These are phyloP conservation scores for Mustela nigripes DNA, from an alignment of 2,113 vertebrate species.

Conservation along the genomic window DNA sequence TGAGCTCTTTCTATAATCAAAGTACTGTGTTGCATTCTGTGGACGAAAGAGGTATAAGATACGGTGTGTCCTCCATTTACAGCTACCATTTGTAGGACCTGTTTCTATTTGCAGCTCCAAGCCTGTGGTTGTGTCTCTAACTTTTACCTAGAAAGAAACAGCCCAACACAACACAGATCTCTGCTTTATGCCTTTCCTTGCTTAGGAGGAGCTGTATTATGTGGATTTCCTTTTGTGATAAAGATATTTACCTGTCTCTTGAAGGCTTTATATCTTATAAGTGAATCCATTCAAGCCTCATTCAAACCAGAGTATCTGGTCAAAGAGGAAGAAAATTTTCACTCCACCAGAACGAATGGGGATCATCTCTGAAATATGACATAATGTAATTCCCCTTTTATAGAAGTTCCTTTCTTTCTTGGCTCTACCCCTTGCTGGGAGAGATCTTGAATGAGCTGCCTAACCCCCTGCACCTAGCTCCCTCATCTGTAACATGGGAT, in stretches of 20 bases:
- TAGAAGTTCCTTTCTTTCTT: background rate
- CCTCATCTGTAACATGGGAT: background rate
- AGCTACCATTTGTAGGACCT: background rate
- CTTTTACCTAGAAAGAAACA: background rate
- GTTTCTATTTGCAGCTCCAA: background rate
- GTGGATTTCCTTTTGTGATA: constrained; percentile 10
- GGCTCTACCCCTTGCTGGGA: background rate
- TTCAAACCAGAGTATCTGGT: background rate
- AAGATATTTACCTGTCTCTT: background rate
- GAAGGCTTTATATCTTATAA: background rate
- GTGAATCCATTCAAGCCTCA: background rate
- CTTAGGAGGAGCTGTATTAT: background rate
- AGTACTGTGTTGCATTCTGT: background rate
- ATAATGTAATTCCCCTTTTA: background rate
- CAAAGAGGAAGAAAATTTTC: background rate
- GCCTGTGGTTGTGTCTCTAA: background rate
- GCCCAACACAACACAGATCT: background rate
- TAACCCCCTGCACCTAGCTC: background rate
- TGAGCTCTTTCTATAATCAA: background rate
- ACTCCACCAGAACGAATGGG: background rate
- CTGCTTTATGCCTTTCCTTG: background rate
- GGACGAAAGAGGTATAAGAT: background rate
- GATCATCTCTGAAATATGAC: background rate
- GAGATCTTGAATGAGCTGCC: background rate
- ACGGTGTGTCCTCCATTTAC: background rate